Conservation (phyloP, 1,140 invertebrate species). For the Zaprionus gabonicus region DNA sequence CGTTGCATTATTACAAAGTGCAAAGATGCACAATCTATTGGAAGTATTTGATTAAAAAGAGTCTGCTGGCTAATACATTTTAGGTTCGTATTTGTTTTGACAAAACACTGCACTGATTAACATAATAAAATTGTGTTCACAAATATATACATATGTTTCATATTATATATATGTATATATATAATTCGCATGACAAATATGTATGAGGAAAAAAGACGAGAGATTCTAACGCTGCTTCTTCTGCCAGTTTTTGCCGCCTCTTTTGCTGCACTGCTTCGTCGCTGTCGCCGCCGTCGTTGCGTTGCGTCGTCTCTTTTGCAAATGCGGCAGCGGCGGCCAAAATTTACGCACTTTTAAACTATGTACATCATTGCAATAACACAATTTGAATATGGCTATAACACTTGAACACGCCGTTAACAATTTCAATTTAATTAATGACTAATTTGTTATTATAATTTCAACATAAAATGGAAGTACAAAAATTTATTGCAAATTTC, state of each 20-base stretch:
- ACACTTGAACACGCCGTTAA: constrained; percentile 50
- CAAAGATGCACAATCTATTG: not conserved
- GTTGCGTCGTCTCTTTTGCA: constrained; percentile 76
- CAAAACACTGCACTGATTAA: constrained; percentile 41
- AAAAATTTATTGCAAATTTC: constrained; percentile 79
- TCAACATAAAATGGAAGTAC: constrained; percentile 78
- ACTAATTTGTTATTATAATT: constrained; percentile 69
- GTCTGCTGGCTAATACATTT: constrained; percentile 36
- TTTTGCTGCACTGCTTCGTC: constrained; percentile 80
- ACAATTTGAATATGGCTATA: constrained; percentile 31
- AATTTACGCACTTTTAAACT: constrained; percentile 74
- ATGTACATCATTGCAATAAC: constrained; percentile 57
- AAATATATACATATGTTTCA: not conserved
- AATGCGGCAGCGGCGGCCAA: constrained; percentile 62
- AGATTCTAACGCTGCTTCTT: constrained; percentile 69
- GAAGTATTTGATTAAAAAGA: constrained; percentile 52
- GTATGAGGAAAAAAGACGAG: constrained; percentile 31
- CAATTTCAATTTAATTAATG: constrained; percentile 53
- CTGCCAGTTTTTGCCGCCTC: constrained; percentile 79
- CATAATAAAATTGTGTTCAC: constrained; percentile 27
- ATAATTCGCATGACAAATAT: constrained; percentile 43
- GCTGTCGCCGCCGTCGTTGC: constrained; percentile 68
- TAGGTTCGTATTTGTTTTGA: constrained; percentile 27
- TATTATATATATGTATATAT: not conserved
- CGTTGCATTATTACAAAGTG: constrained; percentile 35